phyloP scores from a whole-genome alignment of 2,113 vertebrate species.

The human region GRCh38 chr1:41299001-41299500 shows the following conservation, averaged over 20 bases:
- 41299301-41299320: slow-evolving; percentile 22
- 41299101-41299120: background rate
- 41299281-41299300: slow-evolving; percentile 36
- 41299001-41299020: background rate
- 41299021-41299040: background rate
- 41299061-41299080: background rate
- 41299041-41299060: background rate
- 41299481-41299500: background rate
- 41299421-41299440: background rate
- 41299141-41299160: slow-evolving; percentile 26
- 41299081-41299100: background rate
- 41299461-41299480: background rate
- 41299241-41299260: slow-evolving; percentile 58
- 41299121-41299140: background rate
- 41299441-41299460: background rate
- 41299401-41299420: background rate
- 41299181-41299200: background rate
- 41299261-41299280: slow-evolving; percentile 38
- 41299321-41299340: background rate
- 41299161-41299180: background rate
- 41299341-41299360: slow-evolving; percentile 22
- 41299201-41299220: background rate
- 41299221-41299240: background rate
- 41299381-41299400: background rate
- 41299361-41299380: background rate